phyloP scores from a whole-genome alignment of 1,140 invertebrate species.

The Euura saliciscinereae region DNA sequence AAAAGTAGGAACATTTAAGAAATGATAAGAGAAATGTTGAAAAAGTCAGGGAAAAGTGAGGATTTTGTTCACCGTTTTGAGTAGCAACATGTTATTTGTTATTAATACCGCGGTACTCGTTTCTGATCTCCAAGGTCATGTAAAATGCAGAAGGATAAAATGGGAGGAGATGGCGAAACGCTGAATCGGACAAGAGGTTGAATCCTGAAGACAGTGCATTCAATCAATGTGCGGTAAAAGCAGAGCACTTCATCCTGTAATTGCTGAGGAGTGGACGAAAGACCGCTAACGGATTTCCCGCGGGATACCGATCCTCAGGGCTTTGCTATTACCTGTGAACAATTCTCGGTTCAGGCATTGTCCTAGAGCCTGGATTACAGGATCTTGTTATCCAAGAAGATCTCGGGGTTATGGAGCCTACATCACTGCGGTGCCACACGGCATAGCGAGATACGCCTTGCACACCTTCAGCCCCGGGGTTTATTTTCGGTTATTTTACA shows the following conservation, averaged over 20 bases:
- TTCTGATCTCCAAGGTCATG: no score
- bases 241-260: constrained; percentile 2
- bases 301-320: background rate
- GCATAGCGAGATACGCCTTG: no score
- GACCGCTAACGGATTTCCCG: background rate
- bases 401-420: background rate
- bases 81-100: no score
- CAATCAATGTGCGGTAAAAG: background rate
- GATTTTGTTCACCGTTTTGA: no score
- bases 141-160: background rate
- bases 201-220: background rate
- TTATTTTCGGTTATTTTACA: no score
- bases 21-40: no score
- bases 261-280: background rate
- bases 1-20: no score
- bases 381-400: background rate
- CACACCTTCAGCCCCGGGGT: no score
- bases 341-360: background rate
- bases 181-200: background rate
- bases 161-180: background rate
- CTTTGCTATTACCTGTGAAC: background rate
- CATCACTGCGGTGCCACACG: no score
- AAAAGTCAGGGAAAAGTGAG: no score
- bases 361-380: background rate
- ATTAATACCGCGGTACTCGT: no score